Conservation (phyloP, 1,140 invertebrate species). For the Pomacea maculata region DNA sequence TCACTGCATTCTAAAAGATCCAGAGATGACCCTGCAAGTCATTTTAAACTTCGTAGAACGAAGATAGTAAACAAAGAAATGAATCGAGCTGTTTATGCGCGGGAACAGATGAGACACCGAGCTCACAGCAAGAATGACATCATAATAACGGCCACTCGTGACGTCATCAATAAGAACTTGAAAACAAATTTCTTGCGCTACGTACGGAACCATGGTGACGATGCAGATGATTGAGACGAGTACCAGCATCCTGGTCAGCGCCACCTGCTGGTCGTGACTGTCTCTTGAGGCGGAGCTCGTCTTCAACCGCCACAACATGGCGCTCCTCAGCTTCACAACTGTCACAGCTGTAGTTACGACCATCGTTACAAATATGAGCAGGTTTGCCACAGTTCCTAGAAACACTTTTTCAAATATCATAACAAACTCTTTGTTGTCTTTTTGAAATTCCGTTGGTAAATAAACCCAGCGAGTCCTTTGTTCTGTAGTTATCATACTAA, state of each 20-base stretch:
- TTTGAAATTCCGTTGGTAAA: too few species aligned
- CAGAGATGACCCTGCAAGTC: not conserved
- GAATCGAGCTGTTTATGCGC: not conserved
- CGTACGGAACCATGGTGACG: not conserved
- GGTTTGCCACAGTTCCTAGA: not conserved
- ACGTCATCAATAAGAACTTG: too few species aligned
- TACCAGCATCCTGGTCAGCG: slow-evolving; percentile 8
- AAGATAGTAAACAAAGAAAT: slow-evolving; percentile 3
- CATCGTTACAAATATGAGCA: not conserved
- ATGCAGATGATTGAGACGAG: not conserved
- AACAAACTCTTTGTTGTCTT: too few species aligned
- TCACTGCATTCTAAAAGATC: not conserved
- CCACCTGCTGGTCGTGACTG: not conserved
- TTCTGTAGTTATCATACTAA: too few species aligned
- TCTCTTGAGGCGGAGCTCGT: too few species aligned
- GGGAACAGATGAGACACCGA: not conserved
- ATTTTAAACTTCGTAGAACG: not conserved
- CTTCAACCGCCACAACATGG: not conserved
- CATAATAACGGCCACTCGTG: too few species aligned
- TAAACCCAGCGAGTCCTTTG: too few species aligned
- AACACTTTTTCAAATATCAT: not conserved
- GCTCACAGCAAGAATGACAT: too few species aligned
- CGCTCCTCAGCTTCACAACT: not conserved
- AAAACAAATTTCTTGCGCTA: too few species aligned
- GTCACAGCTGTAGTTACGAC: not conserved